These are phyloP conservation scores for Dryococelus australis DNA, from an alignment of 2,888 invertebrate species.

Conservation along the genomic window DNA sequence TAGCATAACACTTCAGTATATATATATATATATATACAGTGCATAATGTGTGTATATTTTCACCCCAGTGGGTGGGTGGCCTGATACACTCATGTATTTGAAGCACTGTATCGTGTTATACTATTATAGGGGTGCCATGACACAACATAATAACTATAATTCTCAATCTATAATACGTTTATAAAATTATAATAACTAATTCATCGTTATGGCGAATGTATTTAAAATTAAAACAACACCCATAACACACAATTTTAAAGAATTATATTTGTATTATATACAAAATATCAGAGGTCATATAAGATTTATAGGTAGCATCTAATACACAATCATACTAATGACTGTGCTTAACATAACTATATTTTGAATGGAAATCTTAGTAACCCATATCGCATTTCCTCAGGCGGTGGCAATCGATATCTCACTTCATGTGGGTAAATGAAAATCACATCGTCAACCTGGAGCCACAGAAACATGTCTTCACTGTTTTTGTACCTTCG, in stretches of 20 bases:
- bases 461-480: neutral
- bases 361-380: neutral
- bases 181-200: neutral
- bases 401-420: neutral
- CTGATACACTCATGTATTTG: neutral
- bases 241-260: neutral
- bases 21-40: neutral
- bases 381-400: neutral
- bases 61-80: neutral
- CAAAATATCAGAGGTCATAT: neutral
- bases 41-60: neutral
- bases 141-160: neutral
- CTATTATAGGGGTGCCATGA: neutral
- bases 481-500: neutral
- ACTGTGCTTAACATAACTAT: neutral
- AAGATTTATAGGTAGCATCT: neutral
- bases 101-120: neutral
- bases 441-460: neutral
- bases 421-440: neutral
- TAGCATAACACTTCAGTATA: neutral
- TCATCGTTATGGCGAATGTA: neutral
- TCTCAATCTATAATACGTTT: no score
- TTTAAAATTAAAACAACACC: neutral
- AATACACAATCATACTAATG: neutral
- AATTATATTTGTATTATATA: no score